Conservation (phyloP, 2,888 invertebrate genomes). For the Andrena trimmerana region DNA sequence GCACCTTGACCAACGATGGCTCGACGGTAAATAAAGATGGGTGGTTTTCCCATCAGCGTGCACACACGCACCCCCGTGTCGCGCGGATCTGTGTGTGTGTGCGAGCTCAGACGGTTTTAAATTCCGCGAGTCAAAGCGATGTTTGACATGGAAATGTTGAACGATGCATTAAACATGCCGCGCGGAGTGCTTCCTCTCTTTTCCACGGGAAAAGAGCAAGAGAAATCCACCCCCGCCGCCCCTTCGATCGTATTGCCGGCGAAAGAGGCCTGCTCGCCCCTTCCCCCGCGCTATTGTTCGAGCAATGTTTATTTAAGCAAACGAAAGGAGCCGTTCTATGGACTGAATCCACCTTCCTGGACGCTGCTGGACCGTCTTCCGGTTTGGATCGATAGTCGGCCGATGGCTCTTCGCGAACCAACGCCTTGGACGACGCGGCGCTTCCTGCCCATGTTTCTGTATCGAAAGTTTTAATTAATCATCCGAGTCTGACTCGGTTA, state of each 20-base stretch:
- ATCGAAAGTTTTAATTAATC: background rate
- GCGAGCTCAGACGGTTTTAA: conserved; percentile 79
- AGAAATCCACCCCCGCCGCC: conserved; percentile 24
- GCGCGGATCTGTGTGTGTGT: conserved; percentile 9
- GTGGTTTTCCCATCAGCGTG: conserved; percentile 70
- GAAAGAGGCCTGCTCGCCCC: conserved; percentile 42
- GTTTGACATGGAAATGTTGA: conserved; percentile 85
- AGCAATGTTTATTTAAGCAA: conserved; percentile 84
- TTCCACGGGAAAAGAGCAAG: conserved; percentile 56
- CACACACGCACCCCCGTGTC: conserved; percentile 33
- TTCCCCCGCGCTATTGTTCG: conserved; percentile 74
- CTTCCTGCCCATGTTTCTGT: background rate
- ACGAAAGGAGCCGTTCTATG: conserved; percentile 76
- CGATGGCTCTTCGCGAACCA: conserved; percentile 7
- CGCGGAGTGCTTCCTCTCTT: conserved; percentile 76
- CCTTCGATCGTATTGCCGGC: conserved; percentile 40
- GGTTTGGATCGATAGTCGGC: conserved; percentile 72
- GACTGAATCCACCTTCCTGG: conserved; percentile 71
- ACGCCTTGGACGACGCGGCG: background rate
- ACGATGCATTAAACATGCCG: conserved; percentile 85
- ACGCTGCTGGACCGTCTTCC: conserved; percentile 67
- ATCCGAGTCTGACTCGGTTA: background rate
- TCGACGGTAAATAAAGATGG: conserved; percentile 78
- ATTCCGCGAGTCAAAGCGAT: conserved; percentile 85
- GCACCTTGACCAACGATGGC: conserved; percentile 61